phyloP scores from a whole-genome alignment of 2,888 invertebrate genomes.

The Stenichneumon culpator region DNA sequence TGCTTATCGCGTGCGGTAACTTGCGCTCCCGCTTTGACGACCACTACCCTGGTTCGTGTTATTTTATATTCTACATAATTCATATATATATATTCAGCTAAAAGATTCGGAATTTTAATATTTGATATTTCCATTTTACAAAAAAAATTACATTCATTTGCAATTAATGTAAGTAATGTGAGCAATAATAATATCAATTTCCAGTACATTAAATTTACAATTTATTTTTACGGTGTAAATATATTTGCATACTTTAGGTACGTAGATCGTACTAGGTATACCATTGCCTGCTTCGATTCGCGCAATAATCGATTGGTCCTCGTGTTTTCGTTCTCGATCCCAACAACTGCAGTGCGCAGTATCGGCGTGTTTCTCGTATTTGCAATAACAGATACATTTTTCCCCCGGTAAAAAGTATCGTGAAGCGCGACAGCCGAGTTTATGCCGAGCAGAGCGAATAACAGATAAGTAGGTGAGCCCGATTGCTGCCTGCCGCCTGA shows the following conservation, averaged over 20 bases:
- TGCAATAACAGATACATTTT: constrained; percentile 24
- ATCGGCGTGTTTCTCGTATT: not conserved
- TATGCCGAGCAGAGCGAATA: constrained; percentile 18
- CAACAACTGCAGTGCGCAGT: constrained; percentile 14
- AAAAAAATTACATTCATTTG: too few relatives aligned
- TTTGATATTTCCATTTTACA: too few relatives aligned
- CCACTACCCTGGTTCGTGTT: constrained; percentile 14
- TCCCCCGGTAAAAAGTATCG: not conserved
- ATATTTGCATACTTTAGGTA: not conserved
- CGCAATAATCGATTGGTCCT: constrained; percentile 9
- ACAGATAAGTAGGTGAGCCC: constrained; percentile 33
- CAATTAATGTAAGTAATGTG: too few relatives aligned
- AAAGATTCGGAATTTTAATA: too few relatives aligned
- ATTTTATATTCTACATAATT: constrained; percentile 17
- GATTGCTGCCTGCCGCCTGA: not conserved
- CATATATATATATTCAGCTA: not conserved
- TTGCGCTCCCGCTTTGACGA: constrained; percentile 54
- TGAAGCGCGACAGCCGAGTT: not conserved
- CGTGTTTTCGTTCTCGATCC: constrained; percentile 33
- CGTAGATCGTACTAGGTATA: not conserved
- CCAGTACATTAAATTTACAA: too few relatives aligned
- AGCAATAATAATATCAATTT: too few relatives aligned
- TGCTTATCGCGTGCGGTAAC: constrained; percentile 66
- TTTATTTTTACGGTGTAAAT: too few relatives aligned
- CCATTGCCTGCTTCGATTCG: not conserved